Evolutionary conservation across 2,797 vertebrate genomes (phyloP).

Genomic region (Aulostomus chinensis): DNA sequence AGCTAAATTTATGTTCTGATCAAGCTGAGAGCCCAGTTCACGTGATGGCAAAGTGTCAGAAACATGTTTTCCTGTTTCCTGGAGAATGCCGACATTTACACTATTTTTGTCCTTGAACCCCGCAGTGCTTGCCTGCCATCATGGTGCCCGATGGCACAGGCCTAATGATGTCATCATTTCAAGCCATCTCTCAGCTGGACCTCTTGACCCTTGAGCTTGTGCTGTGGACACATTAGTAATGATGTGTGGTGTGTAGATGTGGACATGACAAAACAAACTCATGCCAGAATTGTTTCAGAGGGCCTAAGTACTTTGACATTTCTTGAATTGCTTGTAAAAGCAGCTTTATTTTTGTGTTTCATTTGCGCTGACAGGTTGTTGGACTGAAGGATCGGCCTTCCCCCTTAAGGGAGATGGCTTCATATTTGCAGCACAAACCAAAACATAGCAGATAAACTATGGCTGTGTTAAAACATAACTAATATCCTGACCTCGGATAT

Average conservation of each 20-base stretch:
- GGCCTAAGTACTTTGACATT: conserved; percentile 16
- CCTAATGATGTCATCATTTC: conserved; percentile 67
- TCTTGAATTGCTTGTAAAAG: conserved; percentile 11
- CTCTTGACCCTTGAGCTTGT: conserved; percentile 44
- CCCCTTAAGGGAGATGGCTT: conserved; percentile 1
- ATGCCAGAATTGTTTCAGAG: conserved; percentile 18
- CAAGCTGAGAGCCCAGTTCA: conserved; percentile 13
- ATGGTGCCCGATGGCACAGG: conserved; percentile 38
- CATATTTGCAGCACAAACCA: conserved; percentile 14
- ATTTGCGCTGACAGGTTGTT: conserved; percentile 13
- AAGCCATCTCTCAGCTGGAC: conserved; percentile 48
- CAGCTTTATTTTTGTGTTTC: not conserved
- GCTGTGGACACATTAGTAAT: conserved; percentile 35
- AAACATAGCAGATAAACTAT: conserved; percentile 27
- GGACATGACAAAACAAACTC: conserved; percentile 42
- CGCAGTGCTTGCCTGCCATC: conserved; percentile 47
- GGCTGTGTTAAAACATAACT: conserved; percentile 20
- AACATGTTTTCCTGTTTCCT: not conserved
- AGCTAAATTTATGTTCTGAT: conserved; percentile 9
- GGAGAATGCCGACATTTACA: conserved; percentile 38
- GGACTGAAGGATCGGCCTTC: not conserved
- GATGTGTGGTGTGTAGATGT: conserved; percentile 38
- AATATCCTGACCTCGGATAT: conserved; percentile 12
- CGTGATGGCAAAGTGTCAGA: not conserved
- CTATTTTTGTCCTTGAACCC: conserved; percentile 60